Conservation (phyloP, 1,140 invertebrate species). For the Trichoplusia ni region DNA sequence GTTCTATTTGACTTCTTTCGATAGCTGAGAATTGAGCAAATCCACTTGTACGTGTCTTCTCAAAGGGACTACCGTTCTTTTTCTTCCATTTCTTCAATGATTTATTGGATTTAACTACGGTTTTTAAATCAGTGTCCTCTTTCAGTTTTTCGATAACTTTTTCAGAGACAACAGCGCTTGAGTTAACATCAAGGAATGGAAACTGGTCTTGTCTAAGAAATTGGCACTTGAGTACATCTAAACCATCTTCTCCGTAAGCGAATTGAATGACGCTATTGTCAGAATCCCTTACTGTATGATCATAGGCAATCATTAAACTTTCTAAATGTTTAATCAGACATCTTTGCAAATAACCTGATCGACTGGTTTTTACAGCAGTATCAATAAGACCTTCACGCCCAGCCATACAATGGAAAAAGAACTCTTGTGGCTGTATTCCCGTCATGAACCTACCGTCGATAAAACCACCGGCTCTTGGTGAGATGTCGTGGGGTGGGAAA, state of each 20-base stretch:
- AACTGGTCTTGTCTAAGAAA: conserved; percentile 92
- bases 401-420: conserved; percentile 99
- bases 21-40: conserved; percentile 58
- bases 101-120: conserved; percentile 78
- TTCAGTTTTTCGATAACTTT: conserved; percentile 83
- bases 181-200: conserved; percentile 91
- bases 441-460: conserved; percentile 98
- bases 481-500: conserved; percentile 94
- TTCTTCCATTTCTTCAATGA: conserved; percentile 85
- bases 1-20: conserved; percentile 56
- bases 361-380: conserved; percentile 95
- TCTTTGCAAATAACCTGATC: conserved; percentile 98
- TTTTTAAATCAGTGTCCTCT: conserved; percentile 69
- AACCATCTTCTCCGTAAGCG: conserved; percentile 98
- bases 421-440: conserved; percentile 98
- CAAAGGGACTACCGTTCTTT: conserved; percentile 77
- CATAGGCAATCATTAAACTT: conserved; percentile 94
- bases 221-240: conserved; percentile 94
- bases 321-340: conserved; percentile 99
- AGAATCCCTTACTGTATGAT: conserved; percentile 96
- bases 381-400: conserved; percentile 96
- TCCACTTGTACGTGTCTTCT: conserved; percentile 67
- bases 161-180: conserved; percentile 84
- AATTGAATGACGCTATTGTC: conserved; percentile 98
- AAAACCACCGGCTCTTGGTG: conserved; percentile 97